Evolutionary conservation across 2,797 vertebrate genomes (phyloP), one percentile per base, ranked within the genome.

Genomic region (Gallinago solitaria): DNA sequence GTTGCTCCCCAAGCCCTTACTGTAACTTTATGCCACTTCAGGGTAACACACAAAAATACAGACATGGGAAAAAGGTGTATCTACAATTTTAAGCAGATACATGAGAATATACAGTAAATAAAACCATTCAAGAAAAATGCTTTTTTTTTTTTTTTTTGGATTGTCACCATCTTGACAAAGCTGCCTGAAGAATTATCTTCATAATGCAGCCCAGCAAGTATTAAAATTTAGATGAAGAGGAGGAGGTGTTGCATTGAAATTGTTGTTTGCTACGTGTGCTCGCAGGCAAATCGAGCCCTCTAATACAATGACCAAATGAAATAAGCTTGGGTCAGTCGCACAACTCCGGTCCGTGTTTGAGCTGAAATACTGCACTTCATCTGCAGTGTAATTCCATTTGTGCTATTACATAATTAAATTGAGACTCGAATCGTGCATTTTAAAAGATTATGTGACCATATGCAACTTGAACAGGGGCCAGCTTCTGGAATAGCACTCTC

Each of bases 361-460:
- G 98, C 98, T 97, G 89, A 95, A 96, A 97, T 93, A 59, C 89
- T 94, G 94, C 98, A 98, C 98, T 98, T 98, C 98, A 98, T 99
- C 98, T 97, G 98, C 98, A 98, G 96, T 98, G 98, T 98, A 99
- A 99, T 99, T 99, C 98, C 98, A 98, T 99, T 99, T 99, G 98
- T 98, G 99, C 99, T 99, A 98, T 99, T 99, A 99, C 98, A 98
- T 99, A 99, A 99, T 99, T 99, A 99, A 98, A 99, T 99, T 97
- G 99, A 98, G 98, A 98, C 98, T 98, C 98, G 98, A 98, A 98
- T 98, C 97, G 97, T 95, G 98, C 98, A 91, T 99, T 99, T 99
- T 99, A 99, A 99, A 98, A 99, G 99, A 99, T 99, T 99, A 99
- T 98, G 98, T 98, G 98, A 98, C 98, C 99, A 99, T 99, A 99